Evolutionary conservation across 2,797 vertebrate genomes (phyloP).

Genomic region (Eulemur coronatus): DNA sequence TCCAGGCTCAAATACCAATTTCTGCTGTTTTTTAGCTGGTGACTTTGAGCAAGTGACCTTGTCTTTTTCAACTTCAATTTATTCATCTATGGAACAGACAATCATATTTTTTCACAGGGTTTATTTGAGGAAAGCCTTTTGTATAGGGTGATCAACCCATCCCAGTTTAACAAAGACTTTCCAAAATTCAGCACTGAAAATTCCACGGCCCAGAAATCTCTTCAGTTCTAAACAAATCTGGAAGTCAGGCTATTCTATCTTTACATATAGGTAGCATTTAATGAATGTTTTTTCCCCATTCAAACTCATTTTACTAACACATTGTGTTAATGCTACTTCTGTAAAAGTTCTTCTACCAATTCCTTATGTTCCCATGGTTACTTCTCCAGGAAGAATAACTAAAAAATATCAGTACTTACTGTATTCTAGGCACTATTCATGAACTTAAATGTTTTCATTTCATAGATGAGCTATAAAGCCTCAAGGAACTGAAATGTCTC

Average conservation of each 20-base stretch:
- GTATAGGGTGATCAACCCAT: not conserved
- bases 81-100: not conserved
- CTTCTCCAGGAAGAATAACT: not conserved
- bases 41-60: not conserved
- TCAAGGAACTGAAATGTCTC: not conserved
- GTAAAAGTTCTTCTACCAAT: not conserved
- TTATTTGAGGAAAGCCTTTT: not conserved
- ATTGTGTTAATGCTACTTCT: not conserved
- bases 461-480: not conserved
- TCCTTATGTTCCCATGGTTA: not conserved
- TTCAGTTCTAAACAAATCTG: not conserved
- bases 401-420: not conserved
- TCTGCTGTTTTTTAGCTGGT: not conserved
- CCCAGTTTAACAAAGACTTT: not conserved
- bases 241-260: not conserved
- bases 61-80: not conserved
- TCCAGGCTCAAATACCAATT: not conserved
- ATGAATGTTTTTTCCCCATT: not conserved
- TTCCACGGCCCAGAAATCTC: rapidly evolving
- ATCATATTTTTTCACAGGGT: not conserved
- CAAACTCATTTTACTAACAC: not conserved
- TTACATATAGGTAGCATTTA: not conserved
- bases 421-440: not conserved
- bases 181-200: not conserved
- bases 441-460: not conserved